These are phyloP conservation scores for Criorhina ranunculi DNA, from an alignment of 2,888 invertebrate species.

Conservation along the genomic window DNA sequence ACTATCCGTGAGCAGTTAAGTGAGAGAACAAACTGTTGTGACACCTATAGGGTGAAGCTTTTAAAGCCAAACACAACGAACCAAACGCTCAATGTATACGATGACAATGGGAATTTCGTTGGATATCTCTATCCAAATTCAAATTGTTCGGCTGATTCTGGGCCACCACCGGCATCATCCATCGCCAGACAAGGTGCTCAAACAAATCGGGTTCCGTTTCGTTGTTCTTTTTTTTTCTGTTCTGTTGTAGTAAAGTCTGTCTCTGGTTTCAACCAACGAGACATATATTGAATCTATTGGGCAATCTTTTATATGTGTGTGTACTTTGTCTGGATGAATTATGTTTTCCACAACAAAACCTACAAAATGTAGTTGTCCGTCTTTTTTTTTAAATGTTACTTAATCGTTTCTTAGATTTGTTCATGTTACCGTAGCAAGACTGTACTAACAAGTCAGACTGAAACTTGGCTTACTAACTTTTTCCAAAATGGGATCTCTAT, in stretches of 20 bases:
- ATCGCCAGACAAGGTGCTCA: slow-evolving; percentile 61
- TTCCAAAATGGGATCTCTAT: background rate
- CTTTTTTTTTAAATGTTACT: slow-evolving; percentile 20
- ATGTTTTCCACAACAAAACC: background rate
- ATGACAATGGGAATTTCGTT: slow-evolving; percentile 37
- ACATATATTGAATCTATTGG: background rate
- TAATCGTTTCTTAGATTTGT: background rate
- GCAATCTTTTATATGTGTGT: slow-evolving; percentile 10
- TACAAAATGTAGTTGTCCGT: slow-evolving; percentile 37
- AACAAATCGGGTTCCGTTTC: slow-evolving; percentile 38
- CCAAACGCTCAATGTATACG: slow-evolving; percentile 36
- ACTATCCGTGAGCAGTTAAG: slow-evolving; percentile 31
- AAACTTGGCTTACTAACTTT: slow-evolving; percentile 23
- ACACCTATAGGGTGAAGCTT: slow-evolving; percentile 41
- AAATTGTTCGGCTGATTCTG: slow-evolving; percentile 46
- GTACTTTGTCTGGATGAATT: slow-evolving; percentile 19
- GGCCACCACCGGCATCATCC: slow-evolving; percentile 12
- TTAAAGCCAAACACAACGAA: slow-evolving; percentile 51
- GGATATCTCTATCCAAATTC: slow-evolving; percentile 36
- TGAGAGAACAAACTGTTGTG: slow-evolving; percentile 56
- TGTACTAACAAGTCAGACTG: slow-evolving; percentile 16
- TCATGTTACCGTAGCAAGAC: slow-evolving; percentile 15
- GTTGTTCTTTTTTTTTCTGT: slow-evolving; percentile 45
- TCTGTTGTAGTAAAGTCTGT: slow-evolving; percentile 50
- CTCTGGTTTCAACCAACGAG: background rate